Evolutionary conservation across 1,140 invertebrate species (phyloP), one percentile per base, ranked within the genome.

Genomic region (Bathynomus jamesi): DNA sequence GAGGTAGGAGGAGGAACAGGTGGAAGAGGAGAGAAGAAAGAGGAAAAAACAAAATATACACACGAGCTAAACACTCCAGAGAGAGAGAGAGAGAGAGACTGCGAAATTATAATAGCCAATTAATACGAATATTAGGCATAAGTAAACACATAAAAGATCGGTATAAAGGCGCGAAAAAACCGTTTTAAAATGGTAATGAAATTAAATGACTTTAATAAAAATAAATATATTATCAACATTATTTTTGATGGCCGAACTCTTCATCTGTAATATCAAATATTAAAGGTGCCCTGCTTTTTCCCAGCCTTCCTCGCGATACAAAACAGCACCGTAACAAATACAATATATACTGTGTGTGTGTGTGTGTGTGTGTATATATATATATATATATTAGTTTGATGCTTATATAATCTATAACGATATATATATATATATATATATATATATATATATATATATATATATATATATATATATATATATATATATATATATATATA

Each of bases 381-480:
- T 67, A 67, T 46, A 40, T 46, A 40, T 46, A 46, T 27, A 67
- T 67, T n/a, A n/a, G n/a, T n/a, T n/a, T n/a, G n/a, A 67, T 21
- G 53, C 53, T 46, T 46, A 67, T 40, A 67, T 46, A 67, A 40
- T 21, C 24, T 31, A 31, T 21, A 67, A 32, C 31, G 17, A 32
- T 67, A 67, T 67, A 67, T 40, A 67, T 67, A 67, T 67, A 67
- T 67, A 67, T 67, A 30, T 67, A 67, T 67, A 67, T 31, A 67
- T 67, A 67, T 67, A 67, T 67, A 67, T 17, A 67, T 67, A 32
- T 67, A 67, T 46, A 67, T 67, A 67, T 60, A 46, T 67, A 67
- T 67, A 53, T 67, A 67, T 67, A 53, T 67, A 67, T 67, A 27
- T 67, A 67, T 67, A 67, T 67, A 53, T 67, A 67, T 53, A 67